Base-by-base conservation (phyloP, 2,113 vertebrate genomes). In the Lipotes vexillifer region DNA sequence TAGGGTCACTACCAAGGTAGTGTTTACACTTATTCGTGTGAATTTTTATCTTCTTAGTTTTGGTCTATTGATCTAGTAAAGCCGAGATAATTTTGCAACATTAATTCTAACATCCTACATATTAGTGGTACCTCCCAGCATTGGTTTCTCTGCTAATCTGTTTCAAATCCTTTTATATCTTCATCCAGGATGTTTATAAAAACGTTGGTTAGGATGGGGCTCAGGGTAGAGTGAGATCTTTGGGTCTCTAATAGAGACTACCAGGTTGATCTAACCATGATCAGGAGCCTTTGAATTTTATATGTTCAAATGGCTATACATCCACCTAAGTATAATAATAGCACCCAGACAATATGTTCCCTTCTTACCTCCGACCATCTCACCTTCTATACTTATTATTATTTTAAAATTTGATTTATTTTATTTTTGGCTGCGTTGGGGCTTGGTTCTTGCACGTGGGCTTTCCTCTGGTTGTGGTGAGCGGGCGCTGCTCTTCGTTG, bases 21-120 rank as follows among this genome's bases (percentile, higher is more conserved):
- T 61, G 25, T 83, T 92, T 82, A 36, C 55, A 25, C 72, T 83
- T 65, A 81, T 90, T 69, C 21, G 17, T n/a, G 82, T 88, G 89
- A 66, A 31, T 66, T 90, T 95, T 65, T 74, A 23, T 49, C 77
- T 83, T 82, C 55, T 97, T 93, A 71, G 55, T 49, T 89, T 87
- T 80, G 84, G 78, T 59, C 27, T 75, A 3, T 88, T 57, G 52
- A 84, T 72, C 55, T n/a, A 33, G 46, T 21, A 61, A 41, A 55
- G 80, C 44, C 13, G 20, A 65, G 93, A 46, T 82, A 63, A 96
- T 92, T 89, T 93, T 77, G n/a, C 59, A 86, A 77, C 31, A 55
- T 80, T 52, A 69, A 61, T 68, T 49, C 59, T 78, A 78, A 85
- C 29, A 74, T 36, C 71, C 33, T 93, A 33, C 21, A 5, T 71